Evolutionary conservation across 1,140 invertebrate species (phyloP).

Genomic region (Zaprionus lachaisei): DNA sequence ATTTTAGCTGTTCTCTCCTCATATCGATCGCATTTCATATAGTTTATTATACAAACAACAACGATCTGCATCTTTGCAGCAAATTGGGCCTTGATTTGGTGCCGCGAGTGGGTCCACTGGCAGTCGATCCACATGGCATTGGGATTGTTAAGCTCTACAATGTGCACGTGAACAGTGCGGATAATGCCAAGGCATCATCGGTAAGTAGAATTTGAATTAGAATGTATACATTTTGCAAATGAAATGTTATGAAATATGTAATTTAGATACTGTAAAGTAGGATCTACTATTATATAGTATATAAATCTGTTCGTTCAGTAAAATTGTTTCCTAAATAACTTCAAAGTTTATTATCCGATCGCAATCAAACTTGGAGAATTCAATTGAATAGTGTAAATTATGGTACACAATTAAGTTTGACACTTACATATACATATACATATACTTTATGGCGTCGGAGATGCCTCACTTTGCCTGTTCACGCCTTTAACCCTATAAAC

Average conservation of each 20-base stretch:
- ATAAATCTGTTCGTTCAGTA: no score
- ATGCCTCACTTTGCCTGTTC: no score
- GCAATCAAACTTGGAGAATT: no score
- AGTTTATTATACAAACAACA: constrained; percentile 18
- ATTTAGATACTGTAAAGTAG: no score
- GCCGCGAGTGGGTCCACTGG: constrained; percentile 92
- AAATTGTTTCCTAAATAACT: no score
- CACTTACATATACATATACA: rapidly evolving
- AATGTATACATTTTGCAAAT: neutral
- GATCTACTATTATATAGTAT: no score
- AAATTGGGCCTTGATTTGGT: constrained; percentile 96
- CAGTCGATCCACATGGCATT: constrained; percentile 94
- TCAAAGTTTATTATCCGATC: no score
- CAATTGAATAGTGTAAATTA: no score
- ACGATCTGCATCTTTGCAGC: constrained; percentile 87
- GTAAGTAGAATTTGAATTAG: constrained; percentile 85
- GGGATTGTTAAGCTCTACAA: constrained; percentile 95
- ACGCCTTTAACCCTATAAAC: no score
- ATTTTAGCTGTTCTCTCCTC: constrained; percentile 52
- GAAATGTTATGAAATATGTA: neutral
- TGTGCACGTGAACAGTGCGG: constrained; percentile 93
- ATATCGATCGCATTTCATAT: constrained; percentile 22
- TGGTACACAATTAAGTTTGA: no score
- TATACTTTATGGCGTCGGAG: no score
- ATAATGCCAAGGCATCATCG: constrained; percentile 90